phyloP scores from a whole-genome alignment of 2,113 vertebrate genomes.

The Gracilinanus agilis region DNA sequence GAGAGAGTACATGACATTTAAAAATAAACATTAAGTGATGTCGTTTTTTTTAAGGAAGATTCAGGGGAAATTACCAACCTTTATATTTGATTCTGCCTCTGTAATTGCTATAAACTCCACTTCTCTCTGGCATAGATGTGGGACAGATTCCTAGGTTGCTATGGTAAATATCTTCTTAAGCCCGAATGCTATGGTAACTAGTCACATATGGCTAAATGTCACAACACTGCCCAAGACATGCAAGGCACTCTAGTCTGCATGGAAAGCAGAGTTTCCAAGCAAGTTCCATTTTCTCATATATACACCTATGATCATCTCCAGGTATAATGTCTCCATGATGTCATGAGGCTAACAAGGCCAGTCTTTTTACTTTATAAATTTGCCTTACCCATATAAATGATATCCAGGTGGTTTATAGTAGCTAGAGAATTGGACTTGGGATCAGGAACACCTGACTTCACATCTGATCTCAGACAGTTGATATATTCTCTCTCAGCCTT shows the following conservation, averaged over 20 bases:
- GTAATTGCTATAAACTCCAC: conserved; percentile 76
- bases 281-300: conserved; percentile 59
- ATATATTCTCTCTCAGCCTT: not conserved
- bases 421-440: not conserved
- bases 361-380: not conserved
- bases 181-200: conserved; percentile 81
- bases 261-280: conserved; percentile 57
- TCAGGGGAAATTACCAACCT: conserved; percentile 63
- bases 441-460: not conserved
- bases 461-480: not conserved
- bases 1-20: conserved; percentile 73
- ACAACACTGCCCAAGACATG: conserved; percentile 75
- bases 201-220: conserved; percentile 80
- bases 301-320: conserved; percentile 13
- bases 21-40: conserved; percentile 73
- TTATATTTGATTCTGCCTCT: conserved; percentile 76
- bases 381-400: not conserved
- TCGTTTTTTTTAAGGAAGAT: conserved; percentile 66
- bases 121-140: conserved; percentile 73
- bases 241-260: conserved; percentile 64
- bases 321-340: not conserved
- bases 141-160: conserved; percentile 82
- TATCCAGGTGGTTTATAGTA: not conserved
- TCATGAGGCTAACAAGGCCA: not conserved
- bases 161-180: conserved; percentile 81